phyloP scores from a whole-genome alignment of 2,888 invertebrate genomes.

The Leptarthrus brevirostris region DNA sequence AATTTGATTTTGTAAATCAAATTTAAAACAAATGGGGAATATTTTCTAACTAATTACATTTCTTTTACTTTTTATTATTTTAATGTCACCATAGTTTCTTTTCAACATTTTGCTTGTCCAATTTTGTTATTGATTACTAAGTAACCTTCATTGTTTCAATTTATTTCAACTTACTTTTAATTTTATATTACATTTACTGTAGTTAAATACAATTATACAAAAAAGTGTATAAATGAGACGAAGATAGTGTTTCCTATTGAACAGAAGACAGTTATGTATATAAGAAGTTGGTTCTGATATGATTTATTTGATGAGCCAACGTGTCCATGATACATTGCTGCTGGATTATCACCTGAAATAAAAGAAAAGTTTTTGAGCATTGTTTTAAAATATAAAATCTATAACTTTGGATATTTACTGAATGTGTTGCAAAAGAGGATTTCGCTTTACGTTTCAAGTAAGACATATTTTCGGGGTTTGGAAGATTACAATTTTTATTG shows the following conservation, averaged over 20 bases:
- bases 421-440: too few relatives aligned
- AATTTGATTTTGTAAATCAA: constrained; percentile 46
- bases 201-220: constrained; percentile 50
- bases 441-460: too few relatives aligned
- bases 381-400: too few relatives aligned
- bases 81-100: constrained; percentile 13
- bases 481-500: too few relatives aligned
- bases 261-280: constrained; percentile 47
- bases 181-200: constrained; percentile 25
- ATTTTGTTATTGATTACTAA: constrained; percentile 17
- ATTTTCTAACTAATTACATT: constrained; percentile 21
- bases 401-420: too few relatives aligned
- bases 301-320: constrained; percentile 67
- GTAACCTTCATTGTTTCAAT: constrained; percentile 16
- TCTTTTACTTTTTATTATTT: constrained; percentile 28
- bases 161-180: constrained; percentile 11
- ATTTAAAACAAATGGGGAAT: constrained; percentile 33
- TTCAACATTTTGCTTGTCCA: constrained; percentile 18
- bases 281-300: constrained; percentile 64
- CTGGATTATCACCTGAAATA: constrained; percentile 80
- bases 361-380: too few relatives aligned
- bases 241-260: constrained; percentile 47
- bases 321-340: constrained; percentile 77
- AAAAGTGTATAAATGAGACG: constrained; percentile 43
- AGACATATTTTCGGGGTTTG: too few relatives aligned